These are phyloP conservation scores for Cylas formicarius DNA, from an alignment of 1,140 invertebrate species.

Conservation along the genomic window DNA sequence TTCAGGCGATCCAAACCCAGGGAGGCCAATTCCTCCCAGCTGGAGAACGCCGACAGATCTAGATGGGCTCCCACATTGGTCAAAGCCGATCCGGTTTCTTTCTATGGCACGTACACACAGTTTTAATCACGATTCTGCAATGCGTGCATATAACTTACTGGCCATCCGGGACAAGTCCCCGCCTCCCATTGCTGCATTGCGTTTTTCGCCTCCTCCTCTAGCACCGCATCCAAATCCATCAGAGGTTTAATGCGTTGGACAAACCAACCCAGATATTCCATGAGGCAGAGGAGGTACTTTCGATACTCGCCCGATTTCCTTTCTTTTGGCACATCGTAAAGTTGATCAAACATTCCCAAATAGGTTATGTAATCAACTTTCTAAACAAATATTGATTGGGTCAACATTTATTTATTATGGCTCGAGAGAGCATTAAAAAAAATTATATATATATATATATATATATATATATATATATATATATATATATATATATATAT, in stretches of 20 bases:
- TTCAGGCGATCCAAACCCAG: conserved; percentile 95
- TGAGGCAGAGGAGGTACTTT: conserved; percentile 75
- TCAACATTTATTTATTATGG: no score
- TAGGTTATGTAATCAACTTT: conserved; percentile 97
- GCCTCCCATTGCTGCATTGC: conserved; percentile 81
- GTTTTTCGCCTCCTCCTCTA: conserved; percentile 71
- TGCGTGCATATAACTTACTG: conserved; percentile 50
- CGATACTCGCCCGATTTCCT: conserved; percentile 90
- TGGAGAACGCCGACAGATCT: conserved; percentile 93
- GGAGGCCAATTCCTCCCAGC: conserved; percentile 95
- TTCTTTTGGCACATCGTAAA: conserved; percentile 94
- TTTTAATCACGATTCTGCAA: not conserved
- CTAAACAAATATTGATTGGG: conserved; percentile 39
- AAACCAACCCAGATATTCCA: conserved; percentile 87
- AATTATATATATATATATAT: no score
- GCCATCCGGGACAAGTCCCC: conserved; percentile 90
- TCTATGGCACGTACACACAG: no score
- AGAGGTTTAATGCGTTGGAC: conserved; percentile 84
- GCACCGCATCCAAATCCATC: conserved; percentile 72
- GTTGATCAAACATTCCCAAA: conserved; percentile 87
- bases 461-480: no score
- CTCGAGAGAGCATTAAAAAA: no score
- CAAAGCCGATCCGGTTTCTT: conserved; percentile 89
- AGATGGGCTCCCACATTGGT: conserved; percentile 91
- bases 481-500: no score